Base-by-base conservation (phyloP, 2,888 invertebrate species). In the Nymphalis urticae region DNA sequence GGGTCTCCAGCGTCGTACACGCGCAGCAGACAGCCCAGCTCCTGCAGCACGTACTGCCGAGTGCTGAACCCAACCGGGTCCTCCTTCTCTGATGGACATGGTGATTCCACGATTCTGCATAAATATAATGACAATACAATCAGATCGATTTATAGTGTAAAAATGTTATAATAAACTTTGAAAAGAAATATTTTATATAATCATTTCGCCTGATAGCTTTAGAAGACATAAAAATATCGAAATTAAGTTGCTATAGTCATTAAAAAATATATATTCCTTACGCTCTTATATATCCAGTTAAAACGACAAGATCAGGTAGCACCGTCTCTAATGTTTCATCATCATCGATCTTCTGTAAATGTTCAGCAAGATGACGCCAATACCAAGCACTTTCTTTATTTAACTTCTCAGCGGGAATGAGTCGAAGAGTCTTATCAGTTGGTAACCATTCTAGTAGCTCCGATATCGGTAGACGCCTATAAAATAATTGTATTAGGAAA, bases 251-350 rank as follows among this genome's bases (percentile, higher is more conserved):
- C 50, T 50, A 50, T 36, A 36, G 2, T 21, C 4, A 4, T 47
- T 19, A 64, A 54, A 48, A 50, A 47, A 58, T n/a, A n/a, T n/a
- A 24, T 9, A 48, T 54, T 61, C 93, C 93, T 89, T 86, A 97
- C 94, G 94, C 93, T 76, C 94, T 92, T 16, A 97, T 94, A 82
- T 97, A 97, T 36, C 93, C 90, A 74, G 95, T 96, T 75, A 97
- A 95, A 27, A 94, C 93, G 0, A 96, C 94, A 64, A 97, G 84
- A 78, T 97, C 97, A 0, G 97, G 97, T 59, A 96, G 79, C 64
- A 96, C 87, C 5, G 85, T 86, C 60, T 95, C 95, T 59, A 95
- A 80, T 0, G 94, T 93, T 27, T 95, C 95, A 17, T 93, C 93
- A 17, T 88, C 93, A 13, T 90, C 90, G 2, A 88, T 87, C 64